phyloP scores from a whole-genome alignment of 2,888 invertebrate species.

The Pollenia angustigena region DNA sequence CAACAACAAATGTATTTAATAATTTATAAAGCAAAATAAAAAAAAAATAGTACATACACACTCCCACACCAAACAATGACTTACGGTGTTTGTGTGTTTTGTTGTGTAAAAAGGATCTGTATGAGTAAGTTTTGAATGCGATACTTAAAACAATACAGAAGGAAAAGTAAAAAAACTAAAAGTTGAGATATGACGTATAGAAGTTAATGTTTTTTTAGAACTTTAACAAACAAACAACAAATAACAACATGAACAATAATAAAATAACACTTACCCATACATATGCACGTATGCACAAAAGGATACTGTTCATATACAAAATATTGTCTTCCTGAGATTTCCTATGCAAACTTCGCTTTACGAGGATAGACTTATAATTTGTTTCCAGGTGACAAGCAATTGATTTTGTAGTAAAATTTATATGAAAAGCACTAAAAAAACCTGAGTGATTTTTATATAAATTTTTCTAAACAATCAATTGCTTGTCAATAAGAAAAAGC shows the following conservation, averaged over 20 bases:
- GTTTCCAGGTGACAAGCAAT: no score
- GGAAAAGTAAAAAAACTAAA: constrained; percentile 20
- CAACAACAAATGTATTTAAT: constrained; percentile 81
- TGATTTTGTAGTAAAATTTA: no score
- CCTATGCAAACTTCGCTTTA: not conserved
- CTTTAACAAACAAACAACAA: constrained; percentile 67
- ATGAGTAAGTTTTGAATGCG: constrained; percentile 5
- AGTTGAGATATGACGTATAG: constrained; percentile 54
- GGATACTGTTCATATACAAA: constrained; percentile 13
- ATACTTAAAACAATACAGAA: constrained; percentile 40
- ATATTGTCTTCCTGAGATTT: not conserved
- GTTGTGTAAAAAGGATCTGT: constrained; percentile 22
- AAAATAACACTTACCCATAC: constrained; percentile 25
- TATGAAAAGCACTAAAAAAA: no score
- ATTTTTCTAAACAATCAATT: no score
- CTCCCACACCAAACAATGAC: constrained; percentile 1
- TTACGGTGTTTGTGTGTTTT: not conserved
- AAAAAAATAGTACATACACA: constrained; percentile 34
- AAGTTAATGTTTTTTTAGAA: constrained; percentile 68
- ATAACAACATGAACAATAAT: constrained; percentile 45
- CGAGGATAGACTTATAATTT: no score
- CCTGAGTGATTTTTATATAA: no score
- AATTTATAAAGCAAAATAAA: constrained; percentile 78
- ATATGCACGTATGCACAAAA: constrained; percentile 28
- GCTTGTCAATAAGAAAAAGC: no score